These are phyloP conservation scores for Hippocampus comes DNA, from an alignment of 2,113 vertebrate genomes.

Conservation along the genomic window DNA sequence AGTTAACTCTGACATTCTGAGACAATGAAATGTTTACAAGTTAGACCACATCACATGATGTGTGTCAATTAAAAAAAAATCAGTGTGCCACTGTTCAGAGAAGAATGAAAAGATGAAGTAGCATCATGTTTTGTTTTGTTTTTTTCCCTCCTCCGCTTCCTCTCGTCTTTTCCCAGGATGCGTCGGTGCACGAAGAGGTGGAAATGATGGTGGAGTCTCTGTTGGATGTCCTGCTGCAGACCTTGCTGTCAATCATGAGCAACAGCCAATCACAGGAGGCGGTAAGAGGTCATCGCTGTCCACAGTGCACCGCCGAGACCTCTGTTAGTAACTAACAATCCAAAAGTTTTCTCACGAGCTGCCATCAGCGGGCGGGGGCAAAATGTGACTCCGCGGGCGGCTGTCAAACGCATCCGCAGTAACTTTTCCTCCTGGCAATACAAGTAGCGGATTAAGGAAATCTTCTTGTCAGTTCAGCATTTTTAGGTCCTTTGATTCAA, in stretches of 20 bases:
- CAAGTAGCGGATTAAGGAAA: not conserved
- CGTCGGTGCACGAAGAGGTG: slow-evolving; percentile 93
- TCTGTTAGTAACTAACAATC: slow-evolving; percentile 99
- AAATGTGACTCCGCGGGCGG: not conserved
- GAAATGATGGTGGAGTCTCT: slow-evolving; percentile 99
- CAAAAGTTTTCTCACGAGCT: slow-evolving; percentile 66
- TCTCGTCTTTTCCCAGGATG: slow-evolving; percentile 74
- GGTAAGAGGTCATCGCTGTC: slow-evolving; percentile 99
- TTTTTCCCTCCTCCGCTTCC: no score
- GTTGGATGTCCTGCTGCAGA: slow-evolving; percentile 96
- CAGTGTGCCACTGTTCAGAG: not conserved
- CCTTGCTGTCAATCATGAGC: slow-evolving; percentile 96
- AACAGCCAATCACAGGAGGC: slow-evolving; percentile 98
- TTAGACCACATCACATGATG: not conserved
- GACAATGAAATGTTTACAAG: not conserved
- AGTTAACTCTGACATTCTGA: not conserved
- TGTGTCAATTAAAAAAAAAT: not conserved
- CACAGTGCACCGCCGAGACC: slow-evolving; percentile 99
- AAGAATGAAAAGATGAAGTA: not conserved
- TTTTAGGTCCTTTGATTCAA: not conserved
- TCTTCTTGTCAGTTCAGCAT: not conserved
- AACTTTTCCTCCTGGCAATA: not conserved
- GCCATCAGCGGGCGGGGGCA: slow-evolving; percentile 40
- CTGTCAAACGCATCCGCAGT: not conserved
- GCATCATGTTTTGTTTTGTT: no score